These are phyloP conservation scores for Drosophila stalkeri DNA, from an alignment of 2,888 invertebrate genomes.

Conservation along the genomic window DNA sequence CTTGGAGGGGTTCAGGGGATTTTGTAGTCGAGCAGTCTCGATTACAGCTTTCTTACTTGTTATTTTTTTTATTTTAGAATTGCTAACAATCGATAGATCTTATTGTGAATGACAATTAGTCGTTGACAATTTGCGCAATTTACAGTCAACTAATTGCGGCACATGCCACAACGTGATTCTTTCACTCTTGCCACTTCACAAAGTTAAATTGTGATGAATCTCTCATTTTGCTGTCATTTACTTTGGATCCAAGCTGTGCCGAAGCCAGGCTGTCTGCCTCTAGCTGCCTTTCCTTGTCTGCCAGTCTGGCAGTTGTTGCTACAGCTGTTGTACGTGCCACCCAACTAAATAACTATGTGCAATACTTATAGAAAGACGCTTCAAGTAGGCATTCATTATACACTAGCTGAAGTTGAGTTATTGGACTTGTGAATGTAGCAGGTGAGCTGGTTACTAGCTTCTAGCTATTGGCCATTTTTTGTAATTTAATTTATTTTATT, in stretches of 20 bases:
- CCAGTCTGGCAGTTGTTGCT: conserved; percentile 15
- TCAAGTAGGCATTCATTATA: conserved; percentile 13
- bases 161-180: conserved; percentile 53
- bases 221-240: conserved; percentile 31
- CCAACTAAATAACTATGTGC: neutral
- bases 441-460: too few relatives aligned
- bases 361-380: conserved; percentile 12
- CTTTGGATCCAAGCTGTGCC: conserved; percentile 2
- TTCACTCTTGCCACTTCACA: conserved; percentile 45
- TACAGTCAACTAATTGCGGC: conserved; percentile 63
- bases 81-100: conserved; percentile 7
- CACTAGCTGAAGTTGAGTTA: conserved; percentile 8
- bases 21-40: too few relatives aligned
- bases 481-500: too few relatives aligned
- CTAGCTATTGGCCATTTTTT: too few relatives aligned
- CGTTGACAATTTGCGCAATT: conserved; percentile 15
- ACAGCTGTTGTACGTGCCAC: conserved; percentile 40
- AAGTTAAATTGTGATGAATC: conserved; percentile 63
- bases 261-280: too few relatives aligned
- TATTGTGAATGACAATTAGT: conserved; percentile 21
- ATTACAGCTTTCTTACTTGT: too few relatives aligned
- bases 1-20: too few relatives aligned
- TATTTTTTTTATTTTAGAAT: too few relatives aligned
- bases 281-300: neutral
- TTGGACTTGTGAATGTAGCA: neutral